Conservation (phyloP, 2,888 invertebrate species). For the Protodeltote pygarga region DNA sequence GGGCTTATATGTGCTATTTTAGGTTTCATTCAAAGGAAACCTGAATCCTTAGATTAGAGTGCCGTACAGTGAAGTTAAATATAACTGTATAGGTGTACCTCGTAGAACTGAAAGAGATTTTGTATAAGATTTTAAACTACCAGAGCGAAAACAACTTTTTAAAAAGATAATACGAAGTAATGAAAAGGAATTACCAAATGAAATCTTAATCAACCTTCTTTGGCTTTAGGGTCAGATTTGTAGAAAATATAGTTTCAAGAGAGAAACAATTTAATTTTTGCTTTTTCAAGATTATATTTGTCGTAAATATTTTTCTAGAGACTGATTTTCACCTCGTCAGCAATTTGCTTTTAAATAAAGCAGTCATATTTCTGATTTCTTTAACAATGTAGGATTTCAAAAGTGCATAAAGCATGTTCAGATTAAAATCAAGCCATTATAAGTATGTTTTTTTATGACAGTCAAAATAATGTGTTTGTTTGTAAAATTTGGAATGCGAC, state of each 20-base stretch:
- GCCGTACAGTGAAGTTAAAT: constrained; percentile 21
- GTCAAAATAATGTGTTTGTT: too few relatives aligned
- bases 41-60: constrained; percentile 15
- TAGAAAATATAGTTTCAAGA: constrained; percentile 7
- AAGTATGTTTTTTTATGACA: too few relatives aligned
- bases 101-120: constrained; percentile 22
- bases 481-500: too few relatives aligned
- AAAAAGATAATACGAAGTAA: constrained; percentile 30
- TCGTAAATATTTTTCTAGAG: too few relatives aligned
- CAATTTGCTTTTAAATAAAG: too few relatives aligned
- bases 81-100: constrained; percentile 34
- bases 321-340: too few relatives aligned
- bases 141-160: constrained; percentile 23
- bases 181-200: constrained; percentile 30
- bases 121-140: constrained; percentile 25
- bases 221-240: constrained; percentile 18
- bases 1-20: constrained; percentile 24
- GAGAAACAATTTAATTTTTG: too few relatives aligned
- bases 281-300: too few relatives aligned
- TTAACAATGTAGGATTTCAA: too few relatives aligned
- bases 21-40: constrained; percentile 34
- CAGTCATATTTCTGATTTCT: too few relatives aligned
- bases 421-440: too few relatives aligned
- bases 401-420: too few relatives aligned
- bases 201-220: constrained; percentile 15